Evolutionary conservation across 2,797 vertebrate species (phyloP), one percentile per base, ranked within the genome.

Genomic region (Leptodactylus fallax): DNA sequence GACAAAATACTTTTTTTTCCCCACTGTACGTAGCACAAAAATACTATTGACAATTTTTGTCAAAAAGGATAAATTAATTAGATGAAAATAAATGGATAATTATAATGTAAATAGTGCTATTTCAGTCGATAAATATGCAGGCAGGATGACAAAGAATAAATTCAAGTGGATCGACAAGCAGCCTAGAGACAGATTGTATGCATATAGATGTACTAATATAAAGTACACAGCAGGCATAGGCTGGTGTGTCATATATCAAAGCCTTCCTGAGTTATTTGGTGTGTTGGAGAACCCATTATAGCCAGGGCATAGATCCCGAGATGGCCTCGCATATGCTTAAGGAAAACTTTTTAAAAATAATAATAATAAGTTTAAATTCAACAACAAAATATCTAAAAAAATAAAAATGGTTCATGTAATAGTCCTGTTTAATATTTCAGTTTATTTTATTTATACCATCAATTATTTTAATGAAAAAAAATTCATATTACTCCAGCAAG

Each of bases 201-300:
- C 63, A 82, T 82, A 69, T 19, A 55, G 81, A 82, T 55, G 36
- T 69, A 69, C 27, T n/a, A 69, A 69, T 21, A 69, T 82, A 25
- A 82, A 25, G 47, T 27, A 69, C 63, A 55, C n/a, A 82, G 49
- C 14, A 55, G 63, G 23, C 56, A 56, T 7, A 53, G 45, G 51
- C 61, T 53, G 63, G 36, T 69, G 21, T 67, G 63, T 82, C 81
- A 82, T 82, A 61, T 69, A 82, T 55, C 63, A 82, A 27, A 55
- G 27, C 36, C 27, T 11, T 16, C 47, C 13, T 12, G 23, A 69
- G 63, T 58, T 69, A 69, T 82, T 82, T 82, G 3, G 7, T 82
- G 9, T 17, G 6, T 51, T 82, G 3, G n/a, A 21, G 3, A 16
- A 16, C 21, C 56, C 60, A 11, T 51, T 81, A 13, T n/a, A 36